Base-by-base conservation (phyloP, 2,888 invertebrate species). In the Chloromyia formosa region DNA sequence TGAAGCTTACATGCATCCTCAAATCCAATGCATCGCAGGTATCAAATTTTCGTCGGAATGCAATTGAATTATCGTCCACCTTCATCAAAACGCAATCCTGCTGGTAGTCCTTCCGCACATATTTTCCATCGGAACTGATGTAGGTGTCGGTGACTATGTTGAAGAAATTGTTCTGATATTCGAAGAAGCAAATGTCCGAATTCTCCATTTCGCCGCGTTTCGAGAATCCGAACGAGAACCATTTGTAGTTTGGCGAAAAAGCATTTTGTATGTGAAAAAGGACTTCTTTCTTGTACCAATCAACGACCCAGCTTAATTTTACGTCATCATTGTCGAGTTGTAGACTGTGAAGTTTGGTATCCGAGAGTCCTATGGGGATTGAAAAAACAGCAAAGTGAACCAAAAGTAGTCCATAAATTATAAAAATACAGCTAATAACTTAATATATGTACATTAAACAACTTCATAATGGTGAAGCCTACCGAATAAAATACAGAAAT, bases 161-260 rank as follows among this genome's bases (percentile, higher is more conserved):
- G 69, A 85, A 85, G 76, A 85, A 84, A 7, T 84, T 85, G 78
- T 84, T 84, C 77, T 84, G 84, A 66, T 89, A 88, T 92, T 94
- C 94, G 74, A 94, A 86, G 61, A 95, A 86, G 80, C 95, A 96
- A 76, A 94, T 90, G 85, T 96, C 96, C 0, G 94, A 93, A 56
- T 90, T 89, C 76, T 88, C 88, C 1, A 89, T 81, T 61, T 90
- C 88, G 0, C 96, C 96, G 75, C 93, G 89, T 81, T 94, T 90
- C 0, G 96, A 96, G 86, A 95, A 96, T 45, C 96, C 96, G 66
- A 96, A 81, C 0, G 93, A 94, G 80, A 96, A 91, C 95, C 95
- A 96, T 69, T 87, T 87, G 80, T 84, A 84, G 75, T 84, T 81
- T 77, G 82, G 82, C 72, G 82, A 82, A 77, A 86, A 85, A 12